Base-by-base conservation (phyloP, 2,113 vertebrate genomes). In the Callopanchax toddi region DNA sequence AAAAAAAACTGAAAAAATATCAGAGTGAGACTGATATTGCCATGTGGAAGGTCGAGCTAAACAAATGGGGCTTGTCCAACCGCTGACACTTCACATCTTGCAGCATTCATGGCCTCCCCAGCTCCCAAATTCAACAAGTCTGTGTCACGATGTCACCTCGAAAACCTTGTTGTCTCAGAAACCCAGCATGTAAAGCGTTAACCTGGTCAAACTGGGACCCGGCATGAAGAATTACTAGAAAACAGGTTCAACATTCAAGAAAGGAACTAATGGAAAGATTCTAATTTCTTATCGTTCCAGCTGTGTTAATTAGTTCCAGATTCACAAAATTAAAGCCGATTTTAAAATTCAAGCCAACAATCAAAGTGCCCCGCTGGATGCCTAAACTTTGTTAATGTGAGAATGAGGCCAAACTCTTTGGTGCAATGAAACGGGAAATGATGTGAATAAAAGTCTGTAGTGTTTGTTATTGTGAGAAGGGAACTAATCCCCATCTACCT, bases 1-100 rank as follows among this genome's bases (percentile, higher is more conserved):
- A 23, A 29, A 20, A 12, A 16, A 40, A 16, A n/a, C n/a, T n/a
- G n/a, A n/a, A 32, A 22, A 50, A 48, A 58, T 60, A 67, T 58
- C 74, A 39, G 56, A 60, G n/a, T n/a, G n/a, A 49, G 32, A 4
- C 65, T 81, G 81, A 84, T 81, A 86, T 82, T 76, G 71, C 78
- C 74, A 1, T 0, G 16, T 1, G 10, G 65, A 78, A 88, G 79
- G 81, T 83, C 67, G 10, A 13, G 61, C 40, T 57, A 52, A 71
- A 74, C 3, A 18, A 55, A 44, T 67, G 43, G 34, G 36, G 57
- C 46, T 65, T 11, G 49, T 59, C 58, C 42, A 60, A 69, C 40
- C 4, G 13, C 39, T 62, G 58, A 67, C 37, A 26, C 12, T 45
- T 55, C 50, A 46, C 52, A 17, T 79, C 63, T 69, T 58, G 58